Evolutionary conservation across 1,140 invertebrate genomes (phyloP), one percentile per base, ranked within the genome.

Genomic region (Lepidostoma basale): DNA sequence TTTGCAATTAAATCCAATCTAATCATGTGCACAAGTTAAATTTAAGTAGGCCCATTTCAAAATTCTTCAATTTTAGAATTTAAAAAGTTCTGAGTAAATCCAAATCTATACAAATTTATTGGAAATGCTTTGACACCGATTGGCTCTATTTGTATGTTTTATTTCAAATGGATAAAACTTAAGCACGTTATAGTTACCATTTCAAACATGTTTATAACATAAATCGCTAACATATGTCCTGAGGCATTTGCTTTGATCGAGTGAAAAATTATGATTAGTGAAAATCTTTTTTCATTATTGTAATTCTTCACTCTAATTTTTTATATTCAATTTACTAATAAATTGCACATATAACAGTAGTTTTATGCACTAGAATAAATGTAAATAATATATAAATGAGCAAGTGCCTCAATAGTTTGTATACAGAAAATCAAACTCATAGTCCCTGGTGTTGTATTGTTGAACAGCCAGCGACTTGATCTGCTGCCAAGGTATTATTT

Each of bases 401-500:
- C 18, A 18, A n/a, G 39, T 40, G 39, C 18, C 18, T 40, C n/a
- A 40, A 40, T 40, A n/a, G 18, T 40, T 14, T 40, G 39, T 49
- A 23, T 49, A 23, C 18, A 49, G 22, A 49, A 23, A 49, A 49
- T 49, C 20, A 47, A 62, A 62, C 33, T 26, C 44, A 56, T 63
- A 72, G 58, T 73, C 49, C 67, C 52, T 62, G 72, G 54, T 73
- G 52, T 74, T 74, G 67, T 68, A 67, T 77, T 74, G 76, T 77
- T 77, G 80, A 78, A 81, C 80, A 78, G 80, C 80, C 77, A 78
- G 79, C 74, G 80, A 83, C 70, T 72, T 82, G 68, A 83, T 83
- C 79, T 83, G 81, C 78, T 83, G 81, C 77, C 81, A 83, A 83
- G 81, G 81, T 83, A 83, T 77, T 60, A 60, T 60, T 60, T 14